Base-by-base conservation (phyloP, 53 echinoderm and acorn worm genomes). In the Apostichopus leukothele region DNA sequence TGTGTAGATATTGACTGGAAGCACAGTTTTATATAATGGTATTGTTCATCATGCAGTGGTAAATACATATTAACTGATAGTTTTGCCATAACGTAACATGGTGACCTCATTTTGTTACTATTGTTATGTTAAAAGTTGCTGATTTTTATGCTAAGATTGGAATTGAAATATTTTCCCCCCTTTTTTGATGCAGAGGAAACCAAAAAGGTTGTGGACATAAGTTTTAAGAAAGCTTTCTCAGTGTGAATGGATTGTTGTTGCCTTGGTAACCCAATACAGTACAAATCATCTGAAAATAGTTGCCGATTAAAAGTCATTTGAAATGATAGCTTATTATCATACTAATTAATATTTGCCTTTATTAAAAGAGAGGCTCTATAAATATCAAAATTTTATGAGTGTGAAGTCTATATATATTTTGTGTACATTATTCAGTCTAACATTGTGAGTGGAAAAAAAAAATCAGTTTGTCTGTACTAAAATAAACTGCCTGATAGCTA, bases 341-440 rank as follows among this genome's bases (percentile, higher is more conserved):
- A 59, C 51, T 81, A 81, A 81, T 51, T 54, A 22, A 81, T 54
- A 54, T 20, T 54, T 59, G 55, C 59, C 59, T 59, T 81, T 54
- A 55, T 14, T 21, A 59, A 77, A 81, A 59, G 59, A 81, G 25
- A 59, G 81, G 81, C 81, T 59, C 60, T 81, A 81, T 81, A 81
- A 81, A 81, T 81, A 81, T 55, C 39, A 52, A 81, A 81, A 54
- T 81, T 81, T 81, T 81, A 81, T 81, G 81, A 59, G 81, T 81
- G 81, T 81, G 81, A 81, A 81, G 81, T 81, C 81, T 53, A 81
- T 81, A 81, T 71, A 71, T 81, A 81, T 81, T 81, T 81, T 81
- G 81, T 81, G 81, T 81, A 81, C 81, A 81, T 81, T 81, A 81
- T 54, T 51, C 81, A 18, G 81, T 81, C 81, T 81, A 81, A 81